These are phyloP conservation scores for Tetraneura akinire DNA, from an alignment of 1,140 invertebrate genomes.

Conservation along the genomic window DNA sequence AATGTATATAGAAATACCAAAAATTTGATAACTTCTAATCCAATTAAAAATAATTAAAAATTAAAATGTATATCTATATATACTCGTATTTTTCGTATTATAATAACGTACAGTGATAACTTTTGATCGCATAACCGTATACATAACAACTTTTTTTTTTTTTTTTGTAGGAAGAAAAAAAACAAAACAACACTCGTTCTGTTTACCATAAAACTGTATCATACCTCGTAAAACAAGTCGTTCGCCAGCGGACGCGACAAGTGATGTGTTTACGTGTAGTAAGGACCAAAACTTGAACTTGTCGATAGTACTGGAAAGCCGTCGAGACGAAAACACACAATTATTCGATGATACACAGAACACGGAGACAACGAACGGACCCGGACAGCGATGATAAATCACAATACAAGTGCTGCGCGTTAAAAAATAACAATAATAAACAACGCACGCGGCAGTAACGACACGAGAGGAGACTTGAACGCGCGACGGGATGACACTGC, in stretches of 20 bases:
- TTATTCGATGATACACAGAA: too few species aligned
- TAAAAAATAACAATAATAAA: conserved; percentile 7
- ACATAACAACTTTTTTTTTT: neutral
- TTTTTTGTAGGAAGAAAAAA: too few species aligned
- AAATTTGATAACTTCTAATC: neutral
- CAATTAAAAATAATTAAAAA: neutral
- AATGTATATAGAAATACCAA: too few species aligned
- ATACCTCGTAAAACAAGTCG: conserved; percentile 10
- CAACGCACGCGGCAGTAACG: neutral
- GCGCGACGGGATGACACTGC: conserved; percentile 46
- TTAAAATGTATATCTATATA: neutral
- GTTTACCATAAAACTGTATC: neutral
- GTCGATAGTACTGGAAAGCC: too few species aligned
- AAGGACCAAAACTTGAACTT: neutral
- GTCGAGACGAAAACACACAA: neutral
- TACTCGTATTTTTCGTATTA: neutral
- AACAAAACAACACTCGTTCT: conserved; percentile 14
- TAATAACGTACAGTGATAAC: too few species aligned
- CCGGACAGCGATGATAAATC: neutral
- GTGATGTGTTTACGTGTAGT: neutral
- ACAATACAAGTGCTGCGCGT: neutral
- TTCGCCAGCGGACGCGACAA: neutral
- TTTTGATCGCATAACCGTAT: neutral
- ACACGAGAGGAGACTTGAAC: conserved; percentile 47
- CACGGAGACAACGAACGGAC: too few species aligned